Evolutionary conservation across 1,140 invertebrate genomes (phyloP).

Genomic region (Camponotus vicinus): DNA sequence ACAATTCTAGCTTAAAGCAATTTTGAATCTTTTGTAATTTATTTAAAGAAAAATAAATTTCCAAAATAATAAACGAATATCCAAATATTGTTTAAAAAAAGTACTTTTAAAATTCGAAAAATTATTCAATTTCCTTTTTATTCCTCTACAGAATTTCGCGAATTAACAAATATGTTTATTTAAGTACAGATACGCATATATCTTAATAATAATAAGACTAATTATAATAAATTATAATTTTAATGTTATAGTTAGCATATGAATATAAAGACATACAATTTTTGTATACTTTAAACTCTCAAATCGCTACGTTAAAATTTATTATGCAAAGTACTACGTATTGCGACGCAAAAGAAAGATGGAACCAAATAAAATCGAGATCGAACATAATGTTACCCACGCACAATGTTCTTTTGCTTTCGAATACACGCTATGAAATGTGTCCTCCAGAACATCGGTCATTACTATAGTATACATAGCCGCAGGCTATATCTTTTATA

Average conservation of each 20-base stretch:
- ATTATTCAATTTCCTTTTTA: background rate
- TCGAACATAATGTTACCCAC: background rate
- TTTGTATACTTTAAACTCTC: background rate
- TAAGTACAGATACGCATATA: background rate
- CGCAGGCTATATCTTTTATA: slow-evolving; percentile 5
- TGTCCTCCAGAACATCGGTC: slow-evolving; percentile 38
- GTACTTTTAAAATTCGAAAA: background rate
- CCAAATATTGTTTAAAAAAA: background rate
- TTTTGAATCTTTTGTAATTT: background rate
- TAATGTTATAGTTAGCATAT: background rate
- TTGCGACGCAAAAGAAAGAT: background rate
- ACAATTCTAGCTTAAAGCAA: slow-evolving; percentile 8
- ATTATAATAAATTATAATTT: background rate
- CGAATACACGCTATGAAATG: background rate
- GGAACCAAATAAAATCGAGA: slow-evolving; percentile 6
- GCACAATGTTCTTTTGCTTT: slow-evolving; percentile 22
- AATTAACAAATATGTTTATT: background rate
- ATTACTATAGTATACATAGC: slow-evolving; percentile 16
- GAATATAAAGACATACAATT: background rate
- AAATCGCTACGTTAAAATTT: background rate
- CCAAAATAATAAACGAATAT: background rate
- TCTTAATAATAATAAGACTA: background rate
- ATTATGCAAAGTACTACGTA: background rate
- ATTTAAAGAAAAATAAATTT: background rate
- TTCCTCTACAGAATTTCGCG: background rate